Percentiles rank a stretch among this genome's conserved stretches.
phyloP scores from a whole-genome alignment of 1,140 invertebrate genomes.

The Drosophila athabasca region DNA sequence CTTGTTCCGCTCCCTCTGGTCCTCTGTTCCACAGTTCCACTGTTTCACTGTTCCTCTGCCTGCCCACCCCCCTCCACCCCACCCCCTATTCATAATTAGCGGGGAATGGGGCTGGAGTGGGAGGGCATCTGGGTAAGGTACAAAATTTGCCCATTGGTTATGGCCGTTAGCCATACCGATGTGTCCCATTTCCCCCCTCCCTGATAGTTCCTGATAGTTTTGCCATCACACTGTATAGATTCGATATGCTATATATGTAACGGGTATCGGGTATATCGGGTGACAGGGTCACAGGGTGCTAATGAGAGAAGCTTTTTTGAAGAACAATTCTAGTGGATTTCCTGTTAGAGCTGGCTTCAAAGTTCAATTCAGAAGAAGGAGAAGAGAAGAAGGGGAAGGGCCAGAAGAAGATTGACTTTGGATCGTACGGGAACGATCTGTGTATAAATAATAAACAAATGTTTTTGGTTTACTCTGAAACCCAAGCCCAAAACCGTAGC shows the following conservation, averaged over 20 bases:
- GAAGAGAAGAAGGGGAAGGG: too few relatives aligned
- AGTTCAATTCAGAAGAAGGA: too few relatives aligned
- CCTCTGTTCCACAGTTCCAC: not conserved
- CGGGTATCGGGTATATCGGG: not conserved
- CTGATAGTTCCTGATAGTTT: not conserved
- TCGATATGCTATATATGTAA: slow-evolving; percentile 9
- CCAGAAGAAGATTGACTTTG: too few relatives aligned
- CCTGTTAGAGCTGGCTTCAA: not conserved
- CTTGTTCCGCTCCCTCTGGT: slow-evolving; percentile 29
- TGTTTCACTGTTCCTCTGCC: not conserved
- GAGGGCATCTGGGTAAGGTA: not conserved
- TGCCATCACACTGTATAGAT: not conserved
- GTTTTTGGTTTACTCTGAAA: too few relatives aligned
- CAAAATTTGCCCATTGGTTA: slow-evolving; percentile 25
- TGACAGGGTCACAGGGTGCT: not conserved
- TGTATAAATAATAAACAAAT: too few relatives aligned
- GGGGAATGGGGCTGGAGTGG: not conserved
- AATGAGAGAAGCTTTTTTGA: too few relatives aligned
- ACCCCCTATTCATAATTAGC: slow-evolving; percentile 15
- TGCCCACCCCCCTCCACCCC: too few relatives aligned
- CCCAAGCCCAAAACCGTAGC: too few relatives aligned
- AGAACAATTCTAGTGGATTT: too few relatives aligned
- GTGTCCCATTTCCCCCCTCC: slow-evolving; percentile 4
- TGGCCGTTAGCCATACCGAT: not conserved
- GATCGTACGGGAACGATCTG: too few relatives aligned